Conservation (phyloP, 37 sponge, comb jelly and placozoan genomes). For the Tethya wilhelma region DNA sequence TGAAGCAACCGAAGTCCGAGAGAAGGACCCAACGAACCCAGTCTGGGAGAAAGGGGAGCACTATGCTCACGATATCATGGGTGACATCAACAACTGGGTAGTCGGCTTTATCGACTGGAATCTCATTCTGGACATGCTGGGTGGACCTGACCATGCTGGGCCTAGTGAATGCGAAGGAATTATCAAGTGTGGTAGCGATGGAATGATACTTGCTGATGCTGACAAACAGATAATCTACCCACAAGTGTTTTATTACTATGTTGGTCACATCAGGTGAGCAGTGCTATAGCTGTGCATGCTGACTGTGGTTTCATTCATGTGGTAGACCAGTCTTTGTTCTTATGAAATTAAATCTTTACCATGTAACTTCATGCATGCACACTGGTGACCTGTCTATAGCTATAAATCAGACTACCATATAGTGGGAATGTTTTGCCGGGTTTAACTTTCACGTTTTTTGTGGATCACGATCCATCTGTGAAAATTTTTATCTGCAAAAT, state of each 20-base stretch:
- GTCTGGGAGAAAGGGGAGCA: constrained; percentile 80
- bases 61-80: constrained; percentile 85
- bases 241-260: constrained; percentile 84
- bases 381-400: too few species aligned
- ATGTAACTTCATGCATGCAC: too few species aligned
- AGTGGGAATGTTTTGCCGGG: too few species aligned
- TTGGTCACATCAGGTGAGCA: too few species aligned
- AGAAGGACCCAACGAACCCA: constrained; percentile 63
- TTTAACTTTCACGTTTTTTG: too few species aligned
- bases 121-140: constrained; percentile 68
- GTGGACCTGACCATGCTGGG: constrained; percentile 78
- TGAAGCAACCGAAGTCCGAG: constrained; percentile 76
- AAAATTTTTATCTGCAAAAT: too few species aligned
- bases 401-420: too few species aligned
- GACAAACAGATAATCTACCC: constrained; percentile 69
- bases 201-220: constrained; percentile 76
- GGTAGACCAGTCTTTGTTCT: too few species aligned
- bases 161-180: constrained; percentile 75
- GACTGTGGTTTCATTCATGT: too few species aligned
- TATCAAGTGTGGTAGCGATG: constrained; percentile 71
- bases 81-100: constrained; percentile 89
- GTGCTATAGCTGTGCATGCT: too few species aligned
- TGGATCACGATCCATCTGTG: too few species aligned
- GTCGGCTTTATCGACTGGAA: constrained; percentile 92
- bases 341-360: too few species aligned